Evolutionary conservation across 2,797 vertebrate genomes (phyloP).

Genomic region (Cetoscarus ocellatus): DNA sequence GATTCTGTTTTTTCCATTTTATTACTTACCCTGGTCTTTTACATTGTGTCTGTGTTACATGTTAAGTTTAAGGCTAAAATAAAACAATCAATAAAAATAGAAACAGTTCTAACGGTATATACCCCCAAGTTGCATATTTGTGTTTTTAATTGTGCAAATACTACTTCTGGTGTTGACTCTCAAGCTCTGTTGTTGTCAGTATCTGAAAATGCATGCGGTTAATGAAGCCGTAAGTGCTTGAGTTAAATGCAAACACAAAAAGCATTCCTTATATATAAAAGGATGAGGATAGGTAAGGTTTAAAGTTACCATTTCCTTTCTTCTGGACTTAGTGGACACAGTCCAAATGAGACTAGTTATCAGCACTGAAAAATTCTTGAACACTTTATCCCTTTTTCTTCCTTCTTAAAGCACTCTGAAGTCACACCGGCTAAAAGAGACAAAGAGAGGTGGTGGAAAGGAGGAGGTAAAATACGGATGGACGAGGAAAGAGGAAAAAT

Average conservation of each 20-base stretch:
- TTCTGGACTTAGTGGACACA: constrained; percentile 42
- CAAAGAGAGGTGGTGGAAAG: constrained; percentile 41
- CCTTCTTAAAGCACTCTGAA: constrained; percentile 49
- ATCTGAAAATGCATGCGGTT: constrained; percentile 13
- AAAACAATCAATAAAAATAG: no score
- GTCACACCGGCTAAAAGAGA: constrained; percentile 52
- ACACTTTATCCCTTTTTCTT: constrained; percentile 10
- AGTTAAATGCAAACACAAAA: constrained; percentile 13
- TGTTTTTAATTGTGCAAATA: not conserved
- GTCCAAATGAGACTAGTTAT: constrained; percentile 62
- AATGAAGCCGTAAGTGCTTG: not conserved
- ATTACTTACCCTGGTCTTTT: no score
- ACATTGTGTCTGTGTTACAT: no score
- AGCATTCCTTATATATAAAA: constrained; percentile 6
- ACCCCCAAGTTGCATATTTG: not conserved
- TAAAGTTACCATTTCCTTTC: constrained; percentile 36
- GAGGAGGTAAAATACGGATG: constrained; percentile 58
- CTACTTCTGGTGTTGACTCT: not conserved
- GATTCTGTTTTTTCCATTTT: no score
- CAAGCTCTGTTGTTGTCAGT: not conserved
- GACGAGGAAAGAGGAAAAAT: constrained; percentile 51
- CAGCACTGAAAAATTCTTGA: constrained; percentile 24
- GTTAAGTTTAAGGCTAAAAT: no score
- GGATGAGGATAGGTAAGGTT: constrained; percentile 23
- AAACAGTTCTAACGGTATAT: not conserved